Conservation (phyloP, 2,113 vertebrate species). For the human (Homo sapiens) region DNA sequence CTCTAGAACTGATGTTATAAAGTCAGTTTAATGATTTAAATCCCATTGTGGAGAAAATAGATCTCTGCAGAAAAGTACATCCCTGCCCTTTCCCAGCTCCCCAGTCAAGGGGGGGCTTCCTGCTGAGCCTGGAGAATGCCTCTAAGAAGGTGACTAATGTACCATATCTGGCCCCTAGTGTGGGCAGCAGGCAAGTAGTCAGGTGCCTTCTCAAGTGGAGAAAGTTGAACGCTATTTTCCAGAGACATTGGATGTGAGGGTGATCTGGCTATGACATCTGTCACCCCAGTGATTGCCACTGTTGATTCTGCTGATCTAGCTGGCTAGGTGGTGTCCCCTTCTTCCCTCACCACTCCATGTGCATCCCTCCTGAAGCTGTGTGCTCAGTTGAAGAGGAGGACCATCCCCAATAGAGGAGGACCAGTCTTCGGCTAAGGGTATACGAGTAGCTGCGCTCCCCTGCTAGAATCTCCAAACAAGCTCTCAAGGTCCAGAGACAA, state of each 20-base stretch:
- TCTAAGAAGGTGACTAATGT: neutral
- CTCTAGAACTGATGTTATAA: neutral
- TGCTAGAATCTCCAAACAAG: too few relatives aligned
- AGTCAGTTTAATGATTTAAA: neutral
- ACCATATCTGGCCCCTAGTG: neutral
- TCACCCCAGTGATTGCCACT: too few relatives aligned
- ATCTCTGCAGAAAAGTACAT: neutral
- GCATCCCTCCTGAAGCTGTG: too few relatives aligned
- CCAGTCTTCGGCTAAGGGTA: too few relatives aligned
- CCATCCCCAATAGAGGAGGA: too few relatives aligned
- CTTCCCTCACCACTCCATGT: too few relatives aligned
- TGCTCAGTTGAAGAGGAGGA: too few relatives aligned
- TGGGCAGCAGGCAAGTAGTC: neutral
- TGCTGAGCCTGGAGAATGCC: neutral
- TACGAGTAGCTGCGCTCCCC: too few relatives aligned
- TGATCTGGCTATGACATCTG: too few relatives aligned
- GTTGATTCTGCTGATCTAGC: too few relatives aligned
- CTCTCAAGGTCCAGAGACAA: neutral
- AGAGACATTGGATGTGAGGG: neutral
- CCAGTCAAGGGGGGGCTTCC: neutral
- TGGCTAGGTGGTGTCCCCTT: too few relatives aligned
- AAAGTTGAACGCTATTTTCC: neutral
- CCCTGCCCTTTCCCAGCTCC: neutral
- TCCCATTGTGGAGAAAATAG: neutral
- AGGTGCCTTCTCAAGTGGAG: neutral